Percentiles rank a stretch among this genome's conserved stretches.
Conservation (phyloP, 2,113 vertebrate genomes). For the Aspiorhynchus laticeps region DNA sequence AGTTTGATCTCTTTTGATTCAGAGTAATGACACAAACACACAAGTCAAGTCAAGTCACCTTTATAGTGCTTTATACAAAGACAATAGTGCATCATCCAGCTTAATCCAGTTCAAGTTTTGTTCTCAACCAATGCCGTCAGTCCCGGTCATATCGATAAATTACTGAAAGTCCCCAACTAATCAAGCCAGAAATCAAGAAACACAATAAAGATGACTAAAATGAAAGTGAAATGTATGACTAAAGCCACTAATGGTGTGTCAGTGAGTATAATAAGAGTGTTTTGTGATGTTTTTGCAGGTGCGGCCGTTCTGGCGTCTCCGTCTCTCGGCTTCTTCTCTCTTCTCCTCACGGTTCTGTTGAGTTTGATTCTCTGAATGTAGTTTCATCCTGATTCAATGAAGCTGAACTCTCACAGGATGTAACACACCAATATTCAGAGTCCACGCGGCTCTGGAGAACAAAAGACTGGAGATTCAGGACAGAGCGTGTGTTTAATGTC, state of each 20-base stretch:
- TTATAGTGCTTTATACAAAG: not conserved
- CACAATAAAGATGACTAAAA: no score
- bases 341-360: constrained; percentile 78
- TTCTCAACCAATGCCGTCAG: no score
- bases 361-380: constrained; percentile 92
- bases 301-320: constrained; percentile 62
- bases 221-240: not conserved
- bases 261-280: not conserved
- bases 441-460: constrained; percentile 38
- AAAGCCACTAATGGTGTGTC: not conserved
- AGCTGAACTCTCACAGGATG: constrained; percentile 76
- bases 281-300: constrained; percentile 56
- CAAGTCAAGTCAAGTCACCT: no score
- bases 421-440: constrained; percentile 75
- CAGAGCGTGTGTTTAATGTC: constrained; percentile 74
- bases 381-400: constrained; percentile 76
- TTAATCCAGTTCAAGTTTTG: not conserved
- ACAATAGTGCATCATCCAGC: not conserved
- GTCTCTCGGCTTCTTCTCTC: constrained; percentile 71
- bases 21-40: not conserved
- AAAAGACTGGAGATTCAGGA: constrained; percentile 37
- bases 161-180: not conserved
- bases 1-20: not conserved
- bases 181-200: not conserved
- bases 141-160: not conserved